Base-by-base conservation (phyloP, 2,113 vertebrate genomes). In the Saccopteryx bilineata region DNA sequence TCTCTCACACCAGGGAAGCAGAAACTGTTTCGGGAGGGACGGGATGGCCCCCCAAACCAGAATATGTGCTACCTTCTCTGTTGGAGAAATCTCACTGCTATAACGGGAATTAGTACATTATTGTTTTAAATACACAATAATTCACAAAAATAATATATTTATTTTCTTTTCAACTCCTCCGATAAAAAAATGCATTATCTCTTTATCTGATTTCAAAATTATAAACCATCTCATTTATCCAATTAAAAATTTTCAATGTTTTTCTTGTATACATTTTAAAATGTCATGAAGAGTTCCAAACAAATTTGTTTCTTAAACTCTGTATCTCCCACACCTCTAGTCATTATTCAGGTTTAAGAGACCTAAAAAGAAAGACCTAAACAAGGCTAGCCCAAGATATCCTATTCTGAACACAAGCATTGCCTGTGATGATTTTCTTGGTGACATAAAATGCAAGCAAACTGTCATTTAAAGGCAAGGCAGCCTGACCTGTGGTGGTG, bases 81-180 rank as follows among this genome's bases (percentile, higher is more conserved):
- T 54, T 84, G 14, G 69, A 65, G 33, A 94, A 80, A 72, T 2
- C 50, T 85, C 69, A 85, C 31, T 61, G 31, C 13, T 2, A 19
- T 39, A 23, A 79, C 23, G 7, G 4, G 28, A 87, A 91, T 71
- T 50, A 76, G 76, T 74, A 78, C 6, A 76, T 39, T 69, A 56
- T 88, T 39, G 39, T 85, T 81, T 71, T 28, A 11, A 83, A 87
- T 65, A 80, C 33, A 80, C 68, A 90, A 58, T n/a, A 71, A 72
- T 81, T 91, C 58, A 89, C 39, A 87, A 60, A 63, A 88, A 93
- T 26, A 56, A 54, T 39, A n/a, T 9, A 71, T 71, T 19, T 23
- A 76, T 90, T 92, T 95, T 26, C 84, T 87, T 91, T 87, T 50
- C 15, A 94, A 31, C 17, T 91, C 66, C 61, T 86, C 58, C 14